Percentiles rank a stretch among this genome's conserved stretches.
These are phyloP conservation scores for Phyllotreta striolata DNA, from an alignment of 2,888 invertebrate species.

Conservation along the genomic window DNA sequence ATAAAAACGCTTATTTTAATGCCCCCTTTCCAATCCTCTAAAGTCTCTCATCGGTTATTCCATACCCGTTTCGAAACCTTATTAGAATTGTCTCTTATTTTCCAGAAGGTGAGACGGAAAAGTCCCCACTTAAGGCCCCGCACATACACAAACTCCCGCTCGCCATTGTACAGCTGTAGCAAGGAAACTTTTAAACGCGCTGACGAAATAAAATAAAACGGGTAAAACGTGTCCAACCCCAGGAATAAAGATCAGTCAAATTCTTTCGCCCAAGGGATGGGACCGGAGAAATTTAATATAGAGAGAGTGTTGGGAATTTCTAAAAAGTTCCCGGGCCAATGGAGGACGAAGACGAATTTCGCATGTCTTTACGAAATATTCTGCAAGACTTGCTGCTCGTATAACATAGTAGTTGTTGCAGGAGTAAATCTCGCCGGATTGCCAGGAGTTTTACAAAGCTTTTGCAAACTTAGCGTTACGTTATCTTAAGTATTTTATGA, in stretches of 20 bases:
- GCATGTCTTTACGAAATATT: too few species aligned
- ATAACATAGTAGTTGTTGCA: too few species aligned
- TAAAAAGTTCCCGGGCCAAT: slow-evolving; percentile 40
- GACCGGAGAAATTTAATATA: slow-evolving; percentile 50
- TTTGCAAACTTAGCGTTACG: too few species aligned
- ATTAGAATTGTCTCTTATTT: slow-evolving; percentile 11
- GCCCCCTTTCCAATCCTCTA: slow-evolving; percentile 30
- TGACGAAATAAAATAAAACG: slow-evolving; percentile 43
- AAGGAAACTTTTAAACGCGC: slow-evolving; percentile 37
- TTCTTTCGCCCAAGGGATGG: slow-evolving; percentile 45
- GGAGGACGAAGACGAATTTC: too few species aligned
- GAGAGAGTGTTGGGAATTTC: slow-evolving; percentile 46
- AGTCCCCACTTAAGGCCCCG: not conserved
- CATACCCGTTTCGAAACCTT: not conserved
- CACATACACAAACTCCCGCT: slow-evolving; percentile 4
- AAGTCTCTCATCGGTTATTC: slow-evolving; percentile 12
- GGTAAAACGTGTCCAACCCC: slow-evolving; percentile 38
- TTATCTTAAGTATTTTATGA: too few species aligned
- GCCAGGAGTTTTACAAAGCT: too few species aligned
- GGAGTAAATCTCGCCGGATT: too few species aligned
- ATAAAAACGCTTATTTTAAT: too few species aligned
- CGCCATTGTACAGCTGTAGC: slow-evolving; percentile 10
- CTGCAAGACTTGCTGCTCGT: too few species aligned
- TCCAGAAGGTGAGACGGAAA: not conserved
- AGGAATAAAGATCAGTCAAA: slow-evolving; percentile 49